A percentile compares a stretch with the other conserved stretches of the same genome.
phyloP scores from a whole-genome alignment of 2,888 invertebrate genomes.

The Alloscopus bannaensis region DNA sequence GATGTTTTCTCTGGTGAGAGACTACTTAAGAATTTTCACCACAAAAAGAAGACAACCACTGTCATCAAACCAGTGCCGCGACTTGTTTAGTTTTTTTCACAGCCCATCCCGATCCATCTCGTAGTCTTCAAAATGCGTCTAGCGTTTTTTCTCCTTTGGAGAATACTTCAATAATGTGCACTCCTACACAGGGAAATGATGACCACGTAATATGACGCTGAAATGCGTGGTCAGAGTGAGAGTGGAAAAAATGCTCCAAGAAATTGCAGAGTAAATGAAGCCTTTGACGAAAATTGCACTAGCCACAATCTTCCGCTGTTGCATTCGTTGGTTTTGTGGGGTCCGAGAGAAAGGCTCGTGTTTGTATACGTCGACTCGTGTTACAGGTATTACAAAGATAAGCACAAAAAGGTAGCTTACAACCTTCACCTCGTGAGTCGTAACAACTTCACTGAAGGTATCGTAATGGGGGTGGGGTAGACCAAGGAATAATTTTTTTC shows the following conservation, averaged over 20 bases:
- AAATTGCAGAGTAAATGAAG: conserved; percentile 46
- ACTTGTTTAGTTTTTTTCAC: not conserved
- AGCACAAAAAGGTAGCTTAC: not conserved
- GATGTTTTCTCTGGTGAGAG: not conserved
- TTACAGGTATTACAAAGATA: not conserved
- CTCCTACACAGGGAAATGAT: not conserved
- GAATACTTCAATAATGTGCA: not conserved
- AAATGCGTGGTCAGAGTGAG: not conserved
- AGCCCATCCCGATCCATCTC: not conserved
- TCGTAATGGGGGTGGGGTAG: not conserved
- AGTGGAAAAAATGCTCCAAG: conserved; percentile 26
- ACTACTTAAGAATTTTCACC: conserved; percentile 17
- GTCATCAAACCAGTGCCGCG: conserved; percentile 39
- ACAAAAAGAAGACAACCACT: conserved; percentile 32
- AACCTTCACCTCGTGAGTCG: not conserved
- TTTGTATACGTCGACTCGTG: too few species aligned
- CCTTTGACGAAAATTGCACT: conserved; percentile 51
- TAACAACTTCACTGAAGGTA: not conserved
- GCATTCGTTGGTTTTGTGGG: not conserved
- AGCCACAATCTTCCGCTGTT: conserved; percentile 21
- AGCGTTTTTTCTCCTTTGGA: not conserved
- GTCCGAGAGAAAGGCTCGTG: not conserved
- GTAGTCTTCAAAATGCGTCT: not conserved
- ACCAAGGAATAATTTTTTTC: not conserved
- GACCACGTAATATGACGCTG: not conserved